Evolutionary conservation across 2,888 invertebrate genomes (phyloP).

Genomic region (Eristalis pertinax): DNA sequence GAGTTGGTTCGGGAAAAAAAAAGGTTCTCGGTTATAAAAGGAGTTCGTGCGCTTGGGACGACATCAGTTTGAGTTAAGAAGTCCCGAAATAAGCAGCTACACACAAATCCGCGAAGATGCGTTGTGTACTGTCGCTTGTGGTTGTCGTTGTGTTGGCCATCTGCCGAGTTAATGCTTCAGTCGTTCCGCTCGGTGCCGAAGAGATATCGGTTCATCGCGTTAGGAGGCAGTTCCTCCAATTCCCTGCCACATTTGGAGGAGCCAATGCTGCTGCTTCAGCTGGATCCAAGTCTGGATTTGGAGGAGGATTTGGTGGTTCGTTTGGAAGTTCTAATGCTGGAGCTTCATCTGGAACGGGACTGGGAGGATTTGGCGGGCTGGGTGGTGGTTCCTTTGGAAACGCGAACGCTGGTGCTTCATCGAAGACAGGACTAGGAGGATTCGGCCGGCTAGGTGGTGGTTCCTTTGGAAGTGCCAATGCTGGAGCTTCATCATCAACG

Average conservation of each 20-base stretch:
- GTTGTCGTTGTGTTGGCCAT: background rate
- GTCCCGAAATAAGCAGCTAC: background rate
- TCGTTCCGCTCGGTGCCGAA: background rate
- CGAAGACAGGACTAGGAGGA: background rate
- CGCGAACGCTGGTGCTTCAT: slow-evolving; percentile 46
- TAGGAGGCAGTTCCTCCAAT: slow-evolving; percentile 3
- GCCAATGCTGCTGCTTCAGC: background rate
- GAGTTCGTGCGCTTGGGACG: background rate
- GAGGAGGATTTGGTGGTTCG: slow-evolving; percentile 14
- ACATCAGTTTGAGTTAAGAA: background rate
- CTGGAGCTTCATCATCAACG: background rate
- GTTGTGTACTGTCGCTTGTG: background rate
- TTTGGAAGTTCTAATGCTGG: slow-evolving; percentile 3
- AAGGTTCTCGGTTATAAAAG: background rate
- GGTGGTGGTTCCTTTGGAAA: background rate
- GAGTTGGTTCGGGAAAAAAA: background rate
- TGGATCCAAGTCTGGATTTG: background rate
- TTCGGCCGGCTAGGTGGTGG: background rate
- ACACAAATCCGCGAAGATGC: background rate
- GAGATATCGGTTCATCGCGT: background rate
- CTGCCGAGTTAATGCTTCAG: background rate
- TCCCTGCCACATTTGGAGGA: slow-evolving; percentile 22
- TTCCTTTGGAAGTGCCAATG: slow-evolving; percentile 16
- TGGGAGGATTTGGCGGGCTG: too few relatives aligned
- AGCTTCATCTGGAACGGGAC: background rate